Base-by-base conservation (phyloP, 1,140 invertebrate genomes). In the Rhopalosiphum maidis region DNA sequence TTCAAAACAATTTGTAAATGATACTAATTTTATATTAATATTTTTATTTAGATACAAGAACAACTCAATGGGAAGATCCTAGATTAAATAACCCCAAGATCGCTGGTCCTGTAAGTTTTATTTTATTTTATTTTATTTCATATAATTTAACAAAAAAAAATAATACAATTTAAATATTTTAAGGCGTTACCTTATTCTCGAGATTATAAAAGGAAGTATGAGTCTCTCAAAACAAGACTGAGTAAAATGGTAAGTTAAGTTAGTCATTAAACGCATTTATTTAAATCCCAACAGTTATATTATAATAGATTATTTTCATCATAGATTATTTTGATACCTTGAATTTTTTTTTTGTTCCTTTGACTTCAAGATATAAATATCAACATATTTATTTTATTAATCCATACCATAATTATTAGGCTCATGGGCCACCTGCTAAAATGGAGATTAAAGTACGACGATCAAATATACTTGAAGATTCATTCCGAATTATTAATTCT, bases 11-110 rank as follows among this genome's bases (percentile, higher is more conserved):
- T 30, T 30, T 60, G 25, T 60, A 60, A 30, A n/a, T n/a, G 5
- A 5, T 68, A n/a, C 11, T n/a, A 77, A 77, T 77, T 77, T n/a
- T n/a, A 77, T 77, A 18, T n/a, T 77, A n/a, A 77, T 55, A 55
- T 46, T 94, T 94, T 94, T 94, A 95, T 95, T 94, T 95, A 99
- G 98, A 99, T 96, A 99, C 98, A 22, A 97, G 98, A 95, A 98
- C 97, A 94, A 99, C 99, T 35, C 99, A 99, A 95, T 99, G 99
- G 99, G 99, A 99, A 96, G 99, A 99, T 97, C 99, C 99, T 41
- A 96, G 99, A 92, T 96, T 99, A 95, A 98, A 98, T 88, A 99
- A 99, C 96, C 98, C 98, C 94, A 97, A 98, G 95, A 99, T 99
- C 94, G 99, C 99, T 94, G 99, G 99, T 48, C 99, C 98, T 94